These are phyloP conservation scores for Pimpla rufipes DNA, from an alignment of 2,888 invertebrate genomes.

Conservation along the genomic window DNA sequence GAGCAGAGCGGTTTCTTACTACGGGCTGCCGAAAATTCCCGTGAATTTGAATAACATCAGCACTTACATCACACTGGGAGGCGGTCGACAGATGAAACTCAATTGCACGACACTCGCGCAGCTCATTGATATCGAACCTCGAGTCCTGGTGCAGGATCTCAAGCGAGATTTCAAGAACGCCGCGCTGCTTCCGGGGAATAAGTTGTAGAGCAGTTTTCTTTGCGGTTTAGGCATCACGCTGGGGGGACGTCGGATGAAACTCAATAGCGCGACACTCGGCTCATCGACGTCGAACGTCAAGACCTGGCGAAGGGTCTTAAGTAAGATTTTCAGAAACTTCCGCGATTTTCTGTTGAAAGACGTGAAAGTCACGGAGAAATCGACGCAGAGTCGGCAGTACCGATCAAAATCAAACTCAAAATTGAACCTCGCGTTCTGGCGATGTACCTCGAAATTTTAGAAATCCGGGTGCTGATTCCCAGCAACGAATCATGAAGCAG, in stretches of 20 bases:
- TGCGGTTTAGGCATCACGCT: neutral
- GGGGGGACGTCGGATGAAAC: too few relatives aligned
- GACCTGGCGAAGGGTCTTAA: too few relatives aligned
- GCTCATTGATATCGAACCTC: slow-evolving; percentile 86
- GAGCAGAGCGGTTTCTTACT: slow-evolving; percentile 84
- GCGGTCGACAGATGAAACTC: slow-evolving; percentile 86
- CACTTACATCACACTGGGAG: slow-evolving; percentile 87
- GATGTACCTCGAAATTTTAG: too few relatives aligned
- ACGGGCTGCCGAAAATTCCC: slow-evolving; percentile 85
- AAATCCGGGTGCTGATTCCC: too few relatives aligned
- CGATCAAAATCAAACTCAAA: too few relatives aligned
- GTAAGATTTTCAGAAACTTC: neutral
- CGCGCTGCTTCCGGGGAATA: neutral
- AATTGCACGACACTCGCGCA: slow-evolving; percentile 86
- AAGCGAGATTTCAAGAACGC: slow-evolving; percentile 49
- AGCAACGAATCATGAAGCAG: neutral
- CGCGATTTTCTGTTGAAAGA: too few relatives aligned
- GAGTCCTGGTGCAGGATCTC: slow-evolving; percentile 85
- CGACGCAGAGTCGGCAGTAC: too few relatives aligned
- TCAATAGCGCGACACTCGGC: too few relatives aligned
- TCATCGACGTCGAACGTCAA: neutral
- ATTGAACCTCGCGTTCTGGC: too few relatives aligned
- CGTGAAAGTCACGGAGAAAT: too few relatives aligned
- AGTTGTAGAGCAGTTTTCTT: neutral
- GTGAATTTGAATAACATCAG: slow-evolving; percentile 85